Base-by-base conservation (phyloP, 2,888 invertebrate species). In the Sussaba pulchella region DNA sequence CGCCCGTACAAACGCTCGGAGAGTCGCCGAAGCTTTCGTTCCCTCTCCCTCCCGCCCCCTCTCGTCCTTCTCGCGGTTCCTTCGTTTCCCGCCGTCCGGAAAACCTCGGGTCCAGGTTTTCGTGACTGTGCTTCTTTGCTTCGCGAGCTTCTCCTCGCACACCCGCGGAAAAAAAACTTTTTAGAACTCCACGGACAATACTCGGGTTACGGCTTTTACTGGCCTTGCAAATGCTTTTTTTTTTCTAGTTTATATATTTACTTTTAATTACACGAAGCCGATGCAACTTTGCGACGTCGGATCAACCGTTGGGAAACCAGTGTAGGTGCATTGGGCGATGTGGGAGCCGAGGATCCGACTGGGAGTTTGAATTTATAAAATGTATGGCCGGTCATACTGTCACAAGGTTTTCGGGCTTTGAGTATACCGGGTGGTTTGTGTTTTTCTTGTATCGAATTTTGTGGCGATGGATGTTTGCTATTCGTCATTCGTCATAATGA, bases 251-350 rank as follows among this genome's bases (percentile, higher is more conserved):
- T 72, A 70, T 83, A 72, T 78, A 77, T 82, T 83, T 82, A 77
- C 83, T 83, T 83, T 83, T 83, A 82, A 83, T 83, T 83, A 83
- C 77, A 69, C 74, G 57, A 64, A 52, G 50, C 74, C 66, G 79
- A 73, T 74, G 76, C 57, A 83, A 83, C 79, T 52, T 82, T 74
- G 45, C 73, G 45, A 71, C 63, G 69, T 73, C 73, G 73, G 69
- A 74, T 69, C 61, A 2, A n/a, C 50, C 67, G 24, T 39, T 52
- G 39, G 24, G 67, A 74, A 69, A 41, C 64, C 66, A 39, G 66
- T 66, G 8, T 52, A 50, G 31, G 31, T 21, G 36, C 50, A 64
- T 71, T 57, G 41, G 21, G 66, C 54, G 54, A 52, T 41, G 45
- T 21, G 57, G 50, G 41, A 17, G n/a, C n/a, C 52, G 41, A 36